Conservation (phyloP, 2,797 vertebrate genomes). For the Sebastes matsubarae region DNA sequence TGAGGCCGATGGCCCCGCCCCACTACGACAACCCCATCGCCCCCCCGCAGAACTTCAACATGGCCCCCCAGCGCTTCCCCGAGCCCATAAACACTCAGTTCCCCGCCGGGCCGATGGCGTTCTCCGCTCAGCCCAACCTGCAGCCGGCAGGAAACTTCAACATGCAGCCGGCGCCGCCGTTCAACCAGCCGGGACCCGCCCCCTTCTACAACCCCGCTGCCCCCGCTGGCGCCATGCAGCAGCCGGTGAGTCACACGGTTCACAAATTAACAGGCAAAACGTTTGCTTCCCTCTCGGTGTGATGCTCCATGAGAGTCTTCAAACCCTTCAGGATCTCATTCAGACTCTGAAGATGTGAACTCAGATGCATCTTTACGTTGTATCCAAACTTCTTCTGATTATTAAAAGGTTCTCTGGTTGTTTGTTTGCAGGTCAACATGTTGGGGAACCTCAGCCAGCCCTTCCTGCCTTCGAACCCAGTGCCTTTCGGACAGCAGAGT, state of each 20-base stretch:
- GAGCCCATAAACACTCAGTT: slow-evolving; percentile 86
- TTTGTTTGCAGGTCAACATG: slow-evolving; percentile 70
- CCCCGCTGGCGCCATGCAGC: slow-evolving; percentile 76
- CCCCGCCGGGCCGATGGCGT: slow-evolving; percentile 76
- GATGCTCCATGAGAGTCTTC: too few species aligned
- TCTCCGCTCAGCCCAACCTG: slow-evolving; percentile 78
- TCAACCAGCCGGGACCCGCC: slow-evolving; percentile 85
- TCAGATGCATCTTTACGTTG: background rate
- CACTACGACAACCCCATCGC: slow-evolving; percentile 72
- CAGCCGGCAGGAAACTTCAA: slow-evolving; percentile 87
- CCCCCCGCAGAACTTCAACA: slow-evolving; percentile 78
- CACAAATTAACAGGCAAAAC: too few species aligned
- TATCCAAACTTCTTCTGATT: background rate
- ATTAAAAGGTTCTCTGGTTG: background rate
- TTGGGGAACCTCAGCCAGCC: slow-evolving; percentile 82
- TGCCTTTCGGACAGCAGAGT: slow-evolving; percentile 87
- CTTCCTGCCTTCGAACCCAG: slow-evolving; percentile 87
- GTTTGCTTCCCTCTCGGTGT: too few species aligned
- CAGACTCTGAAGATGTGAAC: too few species aligned
- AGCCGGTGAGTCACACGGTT: slow-evolving; percentile 82
- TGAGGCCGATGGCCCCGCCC: slow-evolving; percentile 71
- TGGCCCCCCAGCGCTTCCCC: slow-evolving; percentile 81
- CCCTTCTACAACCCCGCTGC: slow-evolving; percentile 81
- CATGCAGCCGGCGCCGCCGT: slow-evolving; percentile 84
- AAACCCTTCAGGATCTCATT: too few species aligned